Base-by-base conservation (phyloP, 1,140 invertebrate species). In the Ctenoplectra terminalis region DNA sequence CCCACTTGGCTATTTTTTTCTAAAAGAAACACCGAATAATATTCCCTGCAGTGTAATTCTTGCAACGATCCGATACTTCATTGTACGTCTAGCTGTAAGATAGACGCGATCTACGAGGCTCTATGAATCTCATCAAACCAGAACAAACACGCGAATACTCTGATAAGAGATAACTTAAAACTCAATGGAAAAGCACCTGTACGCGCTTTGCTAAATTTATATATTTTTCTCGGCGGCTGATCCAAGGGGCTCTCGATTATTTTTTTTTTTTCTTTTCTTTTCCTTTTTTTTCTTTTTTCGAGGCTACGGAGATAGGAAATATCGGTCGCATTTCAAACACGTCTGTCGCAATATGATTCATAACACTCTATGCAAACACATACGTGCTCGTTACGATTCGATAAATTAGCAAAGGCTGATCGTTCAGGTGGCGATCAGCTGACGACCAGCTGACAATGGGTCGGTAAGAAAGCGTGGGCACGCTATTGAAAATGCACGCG, bases 401-500 rank as follows among this genome's bases (percentile, higher is more conserved):
- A 73, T 52, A 40, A 48, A 52, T 61, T 63, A 23, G 8, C 34
- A 4, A 63, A 79, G n/a, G 20, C 37, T 23, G 43, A 52, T 64
- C 56, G 34, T 6, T 54, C 29, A 56, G 34, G 52, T 37, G 48
- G 48, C 37, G 69, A 72, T 79, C 77, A 79, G 77, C 77, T 79
- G 69, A 79, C 56, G 31, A 79, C 60, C 66, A 37, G 67, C 77
- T 52, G 77, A 43, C 34, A 20, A 26, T 20, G n/a, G 20, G 6
- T 26, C 5, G 58, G 5, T 15, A 60, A 69, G 76, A 79, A 70
- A 66, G 34, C 34, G 48, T 60, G 20, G n/a, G 58, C 8, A 31
- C 17, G 29, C 15, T 50, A 54, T 71, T 37, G 60, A 86, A 84
- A 81, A 82, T 67, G 37, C 52, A 61, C 71, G 52, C 67, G 60